Evolutionary conservation across 1,140 invertebrate genomes (phyloP).

Genomic region (Kradibia gibbosae): DNA sequence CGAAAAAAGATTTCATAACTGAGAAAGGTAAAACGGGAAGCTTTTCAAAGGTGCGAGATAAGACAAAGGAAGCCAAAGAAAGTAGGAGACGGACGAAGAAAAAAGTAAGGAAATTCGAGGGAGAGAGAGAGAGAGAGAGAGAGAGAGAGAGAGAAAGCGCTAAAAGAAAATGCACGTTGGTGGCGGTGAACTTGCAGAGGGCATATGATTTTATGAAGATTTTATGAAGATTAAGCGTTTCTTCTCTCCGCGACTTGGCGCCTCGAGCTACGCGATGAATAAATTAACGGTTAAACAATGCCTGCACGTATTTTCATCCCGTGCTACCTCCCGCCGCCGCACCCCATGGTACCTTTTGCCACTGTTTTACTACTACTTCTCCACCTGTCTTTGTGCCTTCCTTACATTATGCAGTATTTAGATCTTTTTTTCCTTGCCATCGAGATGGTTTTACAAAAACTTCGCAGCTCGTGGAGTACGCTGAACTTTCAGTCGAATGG

Average conservation of each 20-base stretch:
- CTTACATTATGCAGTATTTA: slow-evolving; percentile 34
- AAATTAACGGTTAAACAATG: slow-evolving; percentile 55
- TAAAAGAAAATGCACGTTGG: slow-evolving; percentile 28
- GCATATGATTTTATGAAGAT: slow-evolving; percentile 50
- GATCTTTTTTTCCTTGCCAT: slow-evolving; percentile 5
- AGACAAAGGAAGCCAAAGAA: background rate
- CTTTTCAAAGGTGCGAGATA: slow-evolving; percentile 7
- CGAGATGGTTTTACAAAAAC: slow-evolving; percentile 23
- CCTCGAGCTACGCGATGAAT: slow-evolving; percentile 44
- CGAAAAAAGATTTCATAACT: slow-evolving; percentile 9
- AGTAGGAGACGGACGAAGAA: background rate
- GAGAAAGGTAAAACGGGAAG: background rate
- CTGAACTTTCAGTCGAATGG: background rate
- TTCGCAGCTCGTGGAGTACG: background rate
- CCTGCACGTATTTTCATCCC: slow-evolving; percentile 49
- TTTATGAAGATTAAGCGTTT: slow-evolving; percentile 51
- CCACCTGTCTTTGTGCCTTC: slow-evolving; percentile 17
- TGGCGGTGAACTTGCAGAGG: slow-evolving; percentile 37
- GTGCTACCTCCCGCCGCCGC: background rate
- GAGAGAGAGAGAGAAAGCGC: background rate
- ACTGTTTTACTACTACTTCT: background rate
- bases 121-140: background rate
- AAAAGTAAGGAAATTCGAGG: background rate
- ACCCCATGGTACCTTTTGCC: background rate
- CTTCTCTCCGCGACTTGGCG: slow-evolving; percentile 35